These are phyloP conservation scores for Cromileptes altivelis DNA, from an alignment of 2,113 vertebrate genomes.

Conservation along the genomic window DNA sequence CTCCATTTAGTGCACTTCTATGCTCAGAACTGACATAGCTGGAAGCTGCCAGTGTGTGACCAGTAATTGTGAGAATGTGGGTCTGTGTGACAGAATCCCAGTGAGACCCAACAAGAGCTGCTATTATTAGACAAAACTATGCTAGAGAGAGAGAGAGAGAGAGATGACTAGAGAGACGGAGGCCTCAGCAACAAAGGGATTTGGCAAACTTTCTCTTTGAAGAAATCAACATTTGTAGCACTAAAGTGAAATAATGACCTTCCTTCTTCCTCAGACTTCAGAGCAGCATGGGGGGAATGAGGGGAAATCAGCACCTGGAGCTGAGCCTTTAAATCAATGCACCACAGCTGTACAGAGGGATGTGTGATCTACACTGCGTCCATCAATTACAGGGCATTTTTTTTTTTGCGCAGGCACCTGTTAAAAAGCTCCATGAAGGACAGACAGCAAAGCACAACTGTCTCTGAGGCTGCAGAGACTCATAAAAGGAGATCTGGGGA, in stretches of 20 bases:
- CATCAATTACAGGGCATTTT: slow-evolving; percentile 71
- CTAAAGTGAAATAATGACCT: slow-evolving; percentile 25
- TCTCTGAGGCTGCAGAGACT: slow-evolving; percentile 2
- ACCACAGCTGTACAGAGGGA: slow-evolving; percentile 58
- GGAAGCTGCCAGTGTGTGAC: slow-evolving; percentile 36
- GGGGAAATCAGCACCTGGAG: slow-evolving; percentile 46
- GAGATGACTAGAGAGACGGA: neutral
- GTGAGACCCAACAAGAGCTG: slow-evolving; percentile 46
- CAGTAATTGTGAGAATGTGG: slow-evolving; percentile 53
- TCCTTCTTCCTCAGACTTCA: slow-evolving; percentile 22
- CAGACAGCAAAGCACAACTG: slow-evolving; percentile 35
- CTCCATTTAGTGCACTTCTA: slow-evolving; percentile 30
- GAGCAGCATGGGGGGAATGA: neutral
- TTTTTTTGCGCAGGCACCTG: slow-evolving; percentile 42
- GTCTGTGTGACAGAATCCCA: slow-evolving; percentile 68
- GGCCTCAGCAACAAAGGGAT: slow-evolving; percentile 3
- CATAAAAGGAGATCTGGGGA: neutral
- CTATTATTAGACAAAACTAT: slow-evolving; percentile 72
- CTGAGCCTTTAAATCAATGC: slow-evolving; percentile 64
- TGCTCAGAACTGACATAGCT: slow-evolving; percentile 34
- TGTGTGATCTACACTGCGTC: slow-evolving; percentile 37
- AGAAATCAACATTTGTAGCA: slow-evolving; percentile 4
- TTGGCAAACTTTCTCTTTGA: slow-evolving; percentile 1
- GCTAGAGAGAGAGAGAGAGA: slow-evolving; percentile 7
- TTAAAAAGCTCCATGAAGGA: slow-evolving; percentile 52